Conservation (phyloP, 2,113 vertebrate species). For the Willisornis vidua region DNA sequence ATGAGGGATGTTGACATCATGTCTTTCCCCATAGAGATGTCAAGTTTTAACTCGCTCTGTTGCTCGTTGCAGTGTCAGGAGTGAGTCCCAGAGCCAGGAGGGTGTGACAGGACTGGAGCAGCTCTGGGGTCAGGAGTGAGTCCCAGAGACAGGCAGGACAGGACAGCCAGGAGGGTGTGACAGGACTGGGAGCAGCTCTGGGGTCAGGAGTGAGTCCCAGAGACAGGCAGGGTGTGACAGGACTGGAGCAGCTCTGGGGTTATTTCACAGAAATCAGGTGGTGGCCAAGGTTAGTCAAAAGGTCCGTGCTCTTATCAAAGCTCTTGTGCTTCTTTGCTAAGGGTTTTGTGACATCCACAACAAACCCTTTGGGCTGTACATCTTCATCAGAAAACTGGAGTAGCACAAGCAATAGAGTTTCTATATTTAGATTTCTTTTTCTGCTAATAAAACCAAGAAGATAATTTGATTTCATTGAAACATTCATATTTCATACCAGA, state of each 20-base stretch:
- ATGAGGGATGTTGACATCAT: background rate
- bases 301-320: background rate
- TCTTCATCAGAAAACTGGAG: background rate
- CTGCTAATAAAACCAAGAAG: background rate
- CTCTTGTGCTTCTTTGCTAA: background rate
- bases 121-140: background rate
- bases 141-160: background rate
- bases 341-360: background rate
- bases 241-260: background rate
- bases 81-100: background rate
- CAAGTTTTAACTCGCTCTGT: slow-evolving; percentile 28
- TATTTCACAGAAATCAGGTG: background rate
- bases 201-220: background rate
- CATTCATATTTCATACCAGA: background rate
- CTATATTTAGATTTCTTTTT: background rate
- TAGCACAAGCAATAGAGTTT: background rate
- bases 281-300: background rate
- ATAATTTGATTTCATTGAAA: background rate
- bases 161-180: background rate
- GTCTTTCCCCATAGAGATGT: slow-evolving; percentile 1
- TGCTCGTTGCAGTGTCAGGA: background rate
- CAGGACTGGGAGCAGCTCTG: background rate
- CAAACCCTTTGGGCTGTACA: background rate
- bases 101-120: background rate
- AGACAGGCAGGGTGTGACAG: background rate